A percentile compares a stretch with the other conserved stretches of the same genome.
Conservation (phyloP, 2,888 invertebrate species). For the Helleia helle region DNA sequence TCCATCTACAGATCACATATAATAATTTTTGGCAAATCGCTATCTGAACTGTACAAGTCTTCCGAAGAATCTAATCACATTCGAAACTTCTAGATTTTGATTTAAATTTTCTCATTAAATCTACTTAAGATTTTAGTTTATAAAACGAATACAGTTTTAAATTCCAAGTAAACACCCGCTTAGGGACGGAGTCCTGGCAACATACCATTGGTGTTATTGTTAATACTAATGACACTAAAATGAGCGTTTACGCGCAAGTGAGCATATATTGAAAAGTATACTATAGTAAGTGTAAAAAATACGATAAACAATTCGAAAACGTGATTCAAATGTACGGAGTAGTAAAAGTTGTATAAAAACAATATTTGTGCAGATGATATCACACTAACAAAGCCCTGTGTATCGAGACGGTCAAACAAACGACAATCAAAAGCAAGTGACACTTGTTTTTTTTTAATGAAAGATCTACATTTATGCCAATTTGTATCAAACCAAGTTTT, state of each 20-base stretch:
- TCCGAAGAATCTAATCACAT: constrained; percentile 18
- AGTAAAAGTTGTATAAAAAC: constrained; percentile 57
- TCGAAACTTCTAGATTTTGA: constrained; percentile 8
- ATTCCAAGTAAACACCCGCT: constrained; percentile 38
- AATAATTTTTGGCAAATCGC: constrained; percentile 58
- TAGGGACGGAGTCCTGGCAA: constrained; percentile 57
- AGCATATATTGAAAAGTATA: constrained; percentile 1
- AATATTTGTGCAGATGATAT: constrained; percentile 28
- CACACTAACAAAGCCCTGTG: constrained; percentile 19
- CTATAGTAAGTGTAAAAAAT: constrained; percentile 8
- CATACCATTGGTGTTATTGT: constrained; percentile 53
- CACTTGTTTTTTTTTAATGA: too few relatives aligned
- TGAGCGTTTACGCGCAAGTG: constrained; percentile 2
- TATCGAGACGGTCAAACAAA: not conserved
- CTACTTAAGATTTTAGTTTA: constrained; percentile 1
- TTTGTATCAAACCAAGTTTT: too few relatives aligned
- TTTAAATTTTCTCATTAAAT: constrained; percentile 4
- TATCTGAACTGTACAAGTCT: constrained; percentile 43
- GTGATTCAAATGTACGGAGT: constrained; percentile 53
- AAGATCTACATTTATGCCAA: too few relatives aligned
- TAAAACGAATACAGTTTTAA: constrained; percentile 5
- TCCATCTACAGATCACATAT: constrained; percentile 60
- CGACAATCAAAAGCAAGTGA: too few relatives aligned
- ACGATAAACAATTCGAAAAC: constrained; percentile 34
- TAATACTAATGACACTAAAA: constrained; percentile 30